Percentiles rank a stretch among this genome's conserved stretches.
Evolutionary conservation across 2,113 vertebrate genomes (phyloP).

Genomic region (Coturnix japonica): DNA sequence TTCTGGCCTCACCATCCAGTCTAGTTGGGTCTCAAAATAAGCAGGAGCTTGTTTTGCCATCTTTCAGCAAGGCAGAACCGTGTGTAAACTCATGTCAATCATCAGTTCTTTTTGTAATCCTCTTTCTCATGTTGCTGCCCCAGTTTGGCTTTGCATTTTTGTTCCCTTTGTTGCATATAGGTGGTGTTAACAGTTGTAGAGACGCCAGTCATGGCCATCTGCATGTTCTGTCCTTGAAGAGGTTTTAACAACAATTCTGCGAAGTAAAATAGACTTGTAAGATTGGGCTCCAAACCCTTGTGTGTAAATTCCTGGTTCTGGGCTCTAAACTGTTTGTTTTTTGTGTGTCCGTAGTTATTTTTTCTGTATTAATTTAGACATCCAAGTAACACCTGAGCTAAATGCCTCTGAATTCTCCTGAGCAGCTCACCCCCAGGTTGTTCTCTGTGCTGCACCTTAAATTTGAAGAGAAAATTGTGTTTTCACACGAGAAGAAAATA

Average conservation of each 20-base stretch:
- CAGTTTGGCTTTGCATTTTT: not conserved
- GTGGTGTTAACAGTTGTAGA: not conserved
- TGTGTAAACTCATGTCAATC: not conserved
- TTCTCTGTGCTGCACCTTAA: not conserved
- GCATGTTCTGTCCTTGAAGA: not conserved
- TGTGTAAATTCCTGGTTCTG: not conserved
- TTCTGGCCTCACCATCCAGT: not conserved
- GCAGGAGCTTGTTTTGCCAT: not conserved
- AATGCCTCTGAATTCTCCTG: not conserved
- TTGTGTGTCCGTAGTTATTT: not conserved
- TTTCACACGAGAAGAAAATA: conserved; percentile 38
- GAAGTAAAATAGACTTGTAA: not conserved
- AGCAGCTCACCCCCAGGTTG: not conserved
- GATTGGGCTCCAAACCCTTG: not conserved
- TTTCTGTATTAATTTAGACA: not conserved
- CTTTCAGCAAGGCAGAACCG: not conserved
- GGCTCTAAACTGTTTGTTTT: not conserved
- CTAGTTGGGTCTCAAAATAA: conserved; percentile 11
- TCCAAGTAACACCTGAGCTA: not conserved
- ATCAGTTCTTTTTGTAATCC: conserved; percentile 12
- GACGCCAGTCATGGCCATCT: not conserved
- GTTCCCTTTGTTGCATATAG: not conserved
- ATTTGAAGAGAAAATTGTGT: conserved; percentile 43
- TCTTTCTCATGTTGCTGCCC: not conserved
- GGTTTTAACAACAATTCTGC: not conserved